Conservation (phyloP, 2,888 invertebrate genomes). For the Empis stercorea region DNA sequence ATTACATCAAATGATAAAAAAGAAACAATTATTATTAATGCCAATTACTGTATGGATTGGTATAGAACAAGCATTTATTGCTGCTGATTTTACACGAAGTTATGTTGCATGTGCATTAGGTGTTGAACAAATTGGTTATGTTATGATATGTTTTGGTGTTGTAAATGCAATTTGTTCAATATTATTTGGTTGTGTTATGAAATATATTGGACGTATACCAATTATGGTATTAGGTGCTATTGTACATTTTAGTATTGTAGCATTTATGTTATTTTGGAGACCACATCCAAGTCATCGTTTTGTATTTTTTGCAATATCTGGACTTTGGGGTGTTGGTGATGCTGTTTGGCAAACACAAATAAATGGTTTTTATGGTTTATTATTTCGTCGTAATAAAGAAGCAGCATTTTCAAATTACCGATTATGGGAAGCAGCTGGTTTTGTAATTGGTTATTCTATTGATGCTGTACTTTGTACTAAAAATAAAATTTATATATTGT, state of each 20-base stretch:
- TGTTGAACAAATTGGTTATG: constrained; percentile 86
- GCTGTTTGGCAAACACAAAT: constrained; percentile 98
- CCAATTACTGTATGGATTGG: constrained; percentile 95
- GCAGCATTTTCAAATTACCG: constrained; percentile 86
- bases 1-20: constrained; percentile 78
- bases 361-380: constrained; percentile 81
- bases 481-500: constrained; percentile 75
- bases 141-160: constrained; percentile 94
- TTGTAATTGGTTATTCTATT: constrained; percentile 80
- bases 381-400: constrained; percentile 79
- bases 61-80: constrained; percentile 93
- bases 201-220: constrained; percentile 77
- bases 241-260: constrained; percentile 61
- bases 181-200: constrained; percentile 82
- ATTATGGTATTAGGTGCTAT: constrained; percentile 50
- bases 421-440: constrained; percentile 81
- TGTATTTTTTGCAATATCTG: constrained; percentile 79
- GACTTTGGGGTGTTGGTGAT: constrained; percentile 88
- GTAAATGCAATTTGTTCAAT: constrained; percentile 86
- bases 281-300: constrained; percentile 68
- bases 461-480: constrained; percentile 74
- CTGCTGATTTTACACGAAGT: constrained; percentile 73
- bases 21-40: constrained; percentile 82
- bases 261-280: constrained; percentile 71
- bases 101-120: constrained; percentile 80